These are phyloP conservation scores for Sitta carolinensis DNA, from an alignment of 2,797 vertebrate species.

Conservation along the genomic window DNA sequence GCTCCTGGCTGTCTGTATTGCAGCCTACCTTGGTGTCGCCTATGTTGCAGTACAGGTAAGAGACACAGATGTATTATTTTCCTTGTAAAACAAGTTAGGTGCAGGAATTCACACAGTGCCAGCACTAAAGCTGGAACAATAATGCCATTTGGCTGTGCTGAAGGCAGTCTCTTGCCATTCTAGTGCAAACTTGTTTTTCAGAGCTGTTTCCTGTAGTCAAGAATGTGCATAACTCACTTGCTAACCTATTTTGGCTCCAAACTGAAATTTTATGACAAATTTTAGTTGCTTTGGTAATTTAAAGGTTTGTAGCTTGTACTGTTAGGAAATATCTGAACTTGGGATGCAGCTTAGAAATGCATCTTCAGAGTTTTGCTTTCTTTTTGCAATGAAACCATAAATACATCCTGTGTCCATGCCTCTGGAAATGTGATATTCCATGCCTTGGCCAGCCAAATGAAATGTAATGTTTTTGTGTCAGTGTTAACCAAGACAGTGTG, in stretches of 20 bases:
- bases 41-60: conserved; percentile 94
- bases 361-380: background rate
- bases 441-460: background rate
- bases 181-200: background rate
- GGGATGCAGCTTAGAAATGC: background rate
- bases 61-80: background rate
- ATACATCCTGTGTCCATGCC: background rate
- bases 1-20: conserved; percentile 93
- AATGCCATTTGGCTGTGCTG: background rate
- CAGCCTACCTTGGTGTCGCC: conserved; percentile 91
- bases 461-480: background rate
- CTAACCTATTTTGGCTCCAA: background rate
- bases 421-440: background rate
- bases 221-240: background rate
- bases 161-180: background rate
- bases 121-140: background rate
- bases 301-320: background rate
- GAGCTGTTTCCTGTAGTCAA: background rate
- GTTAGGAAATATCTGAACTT: background rate
- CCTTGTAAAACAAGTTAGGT: background rate
- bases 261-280: background rate
- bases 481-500: background rate
- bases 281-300: background rate
- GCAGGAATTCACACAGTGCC: background rate
- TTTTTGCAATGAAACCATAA: background rate